Evolutionary conservation across 2,888 invertebrate species (phyloP), one percentile per base, ranked within the genome.

Genomic region (Drosophila niveifrons): DNA sequence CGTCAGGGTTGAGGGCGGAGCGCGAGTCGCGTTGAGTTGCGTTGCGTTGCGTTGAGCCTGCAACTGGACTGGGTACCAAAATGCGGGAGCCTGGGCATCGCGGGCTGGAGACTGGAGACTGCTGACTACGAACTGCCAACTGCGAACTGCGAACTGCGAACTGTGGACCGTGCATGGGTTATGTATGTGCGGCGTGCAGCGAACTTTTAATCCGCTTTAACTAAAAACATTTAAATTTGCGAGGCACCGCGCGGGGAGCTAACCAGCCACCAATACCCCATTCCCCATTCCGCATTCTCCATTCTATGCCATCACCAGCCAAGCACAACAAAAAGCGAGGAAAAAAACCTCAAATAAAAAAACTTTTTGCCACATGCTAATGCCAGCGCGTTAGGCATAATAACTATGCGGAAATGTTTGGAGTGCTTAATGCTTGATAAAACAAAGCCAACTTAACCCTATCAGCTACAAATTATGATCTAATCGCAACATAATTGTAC

Each of bases 141-240:
- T 36, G 53, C 8, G 13, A 28, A 34, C 13, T 50, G 31, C 17
- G 43, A 34, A 64, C 58, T 62, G 59, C 17, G 39, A 59, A 55
- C 53, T 52, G 51, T n/a, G 62, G 59, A 56, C 56, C 53, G 68
- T 63, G 74, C 87, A 83, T 83, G 83, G 83, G 83, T 87, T 89
- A 87, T 88, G 87, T 78, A 86, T 86, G 82, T 84, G 89, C 82
- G 89, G 83, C 89, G 82, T 89, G 89, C 89, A 84, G 89, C 82
- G 89, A 89, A 85, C 85, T 88, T 83, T 88, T 86, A 86, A 86
- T 89, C 85, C 85, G 85, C 88, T 86, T 86, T 89, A 88, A 86
- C 85, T 86, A 88, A 88, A 89, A 86, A 89, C 83, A 84, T 84
- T 84, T 84, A 84, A 84, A 84, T 84, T 84, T 89, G 82, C 87